Percentiles rank a stretch among this genome's conserved stretches.
These are phyloP conservation scores for Apus apus DNA, from an alignment of 2,113 vertebrate genomes.

Conservation along the genomic window DNA sequence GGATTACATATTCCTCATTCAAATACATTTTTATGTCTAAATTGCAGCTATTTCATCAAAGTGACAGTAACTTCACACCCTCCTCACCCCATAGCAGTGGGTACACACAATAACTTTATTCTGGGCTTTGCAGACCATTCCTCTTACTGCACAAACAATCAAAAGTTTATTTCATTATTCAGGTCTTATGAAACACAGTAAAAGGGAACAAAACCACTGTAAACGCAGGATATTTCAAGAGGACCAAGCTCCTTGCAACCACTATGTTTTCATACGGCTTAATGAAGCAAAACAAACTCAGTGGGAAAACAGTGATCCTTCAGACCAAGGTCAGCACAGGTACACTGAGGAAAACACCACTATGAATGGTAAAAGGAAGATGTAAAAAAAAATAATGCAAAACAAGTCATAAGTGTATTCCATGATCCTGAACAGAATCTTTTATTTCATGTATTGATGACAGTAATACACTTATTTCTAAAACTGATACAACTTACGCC, in stretches of 20 bases:
- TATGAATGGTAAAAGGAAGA: background rate
- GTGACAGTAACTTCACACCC: background rate
- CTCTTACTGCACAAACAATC: background rate
- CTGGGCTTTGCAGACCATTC: background rate
- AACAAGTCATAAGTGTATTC: background rate
- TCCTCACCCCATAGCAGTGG: accelerated
- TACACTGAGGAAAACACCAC: background rate
- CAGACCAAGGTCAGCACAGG: background rate
- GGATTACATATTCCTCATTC: background rate
- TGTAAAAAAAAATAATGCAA: background rate
- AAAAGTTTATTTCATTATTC: background rate
- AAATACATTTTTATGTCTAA: background rate
- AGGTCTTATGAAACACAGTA: background rate
- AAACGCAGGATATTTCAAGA: background rate
- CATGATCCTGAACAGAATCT: background rate
- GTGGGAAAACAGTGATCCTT: background rate
- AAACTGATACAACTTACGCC: background rate
- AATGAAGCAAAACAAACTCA: background rate
- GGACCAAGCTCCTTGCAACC: background rate
- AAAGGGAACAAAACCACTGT: background rate
- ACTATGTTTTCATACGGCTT: background rate
- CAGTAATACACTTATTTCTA: background rate
- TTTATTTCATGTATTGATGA: background rate
- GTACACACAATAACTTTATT: background rate
- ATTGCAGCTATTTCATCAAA: background rate